These are phyloP conservation scores for Itoplectis maculator DNA, from an alignment of 2,888 invertebrate genomes.

Conservation along the genomic window DNA sequence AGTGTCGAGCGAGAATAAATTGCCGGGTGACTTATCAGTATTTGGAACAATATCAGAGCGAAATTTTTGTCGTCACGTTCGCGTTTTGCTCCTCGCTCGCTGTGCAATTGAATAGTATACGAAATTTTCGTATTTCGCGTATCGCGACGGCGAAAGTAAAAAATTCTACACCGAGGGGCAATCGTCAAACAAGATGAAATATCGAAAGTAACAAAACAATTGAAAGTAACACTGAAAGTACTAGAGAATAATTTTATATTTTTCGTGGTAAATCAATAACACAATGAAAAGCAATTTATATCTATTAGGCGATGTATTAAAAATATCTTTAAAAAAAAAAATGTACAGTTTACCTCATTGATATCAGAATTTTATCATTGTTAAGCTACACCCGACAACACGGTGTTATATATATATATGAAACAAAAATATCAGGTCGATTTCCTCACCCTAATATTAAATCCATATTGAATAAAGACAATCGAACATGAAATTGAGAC, in stretches of 20 bases:
- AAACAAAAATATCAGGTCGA: background rate
- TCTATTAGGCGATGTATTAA: constrained; percentile 61
- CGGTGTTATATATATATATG: background rate
- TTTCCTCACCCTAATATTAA: background rate
- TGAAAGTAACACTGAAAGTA: constrained; percentile 53
- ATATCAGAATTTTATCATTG: constrained; percentile 26
- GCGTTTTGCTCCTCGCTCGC: background rate
- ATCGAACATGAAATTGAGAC: background rate
- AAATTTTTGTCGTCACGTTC: constrained; percentile 47
- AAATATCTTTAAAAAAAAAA: constrained; percentile 36
- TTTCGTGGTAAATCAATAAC: constrained; percentile 52
- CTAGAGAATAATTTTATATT: constrained; percentile 67
- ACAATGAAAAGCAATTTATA: constrained; percentile 64
- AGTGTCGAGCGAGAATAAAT: constrained; percentile 21
- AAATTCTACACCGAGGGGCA: too few relatives aligned
- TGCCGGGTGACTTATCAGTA: constrained; percentile 59
- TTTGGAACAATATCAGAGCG: constrained; percentile 40
- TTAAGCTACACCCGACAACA: background rate
- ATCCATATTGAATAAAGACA: constrained; percentile 7
- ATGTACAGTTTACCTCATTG: constrained; percentile 54
- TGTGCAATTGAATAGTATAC: background rate
- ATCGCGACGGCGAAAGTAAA: constrained; percentile 31
- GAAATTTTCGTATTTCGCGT: constrained; percentile 1
- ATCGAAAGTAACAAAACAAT: constrained; percentile 1
- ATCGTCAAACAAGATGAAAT: background rate